These are phyloP conservation scores for Meganola albula DNA, from an alignment of 2,888 invertebrate genomes.

Conservation along the genomic window DNA sequence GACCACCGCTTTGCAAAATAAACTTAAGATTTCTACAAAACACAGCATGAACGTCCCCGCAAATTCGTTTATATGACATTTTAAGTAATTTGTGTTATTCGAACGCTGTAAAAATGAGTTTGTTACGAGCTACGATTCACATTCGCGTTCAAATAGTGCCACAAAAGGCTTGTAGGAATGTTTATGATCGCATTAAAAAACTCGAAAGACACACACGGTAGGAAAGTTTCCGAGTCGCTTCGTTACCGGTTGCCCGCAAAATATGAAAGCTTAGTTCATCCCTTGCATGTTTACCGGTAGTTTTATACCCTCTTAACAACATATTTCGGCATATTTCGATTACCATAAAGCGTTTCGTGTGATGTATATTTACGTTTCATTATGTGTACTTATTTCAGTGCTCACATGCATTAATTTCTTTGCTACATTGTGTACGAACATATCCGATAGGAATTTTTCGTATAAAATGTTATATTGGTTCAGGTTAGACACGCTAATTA, in stretches of 20 bases:
- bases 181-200: slow-evolving; percentile 66
- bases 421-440: slow-evolving; percentile 32
- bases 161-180: slow-evolving; percentile 57
- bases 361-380: slow-evolving; percentile 67
- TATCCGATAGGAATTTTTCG: slow-evolving; percentile 24
- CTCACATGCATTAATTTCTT: slow-evolving; percentile 59
- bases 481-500: too few relatives aligned
- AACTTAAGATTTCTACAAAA: slow-evolving; percentile 34
- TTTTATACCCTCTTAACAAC: slow-evolving; percentile 74
- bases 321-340: slow-evolving; percentile 78
- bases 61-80: slow-evolving; percentile 48
- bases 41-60: slow-evolving; percentile 42
- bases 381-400: slow-evolving; percentile 47
- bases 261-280: slow-evolving; percentile 73
- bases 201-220: slow-evolving; percentile 57
- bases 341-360: slow-evolving; percentile 76
- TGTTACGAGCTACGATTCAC: slow-evolving; percentile 50
- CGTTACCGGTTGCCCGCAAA: slow-evolving; percentile 62
- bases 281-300: slow-evolving; percentile 72
- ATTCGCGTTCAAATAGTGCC: slow-evolving; percentile 48
- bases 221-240: slow-evolving; percentile 57
- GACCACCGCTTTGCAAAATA: slow-evolving; percentile 39
- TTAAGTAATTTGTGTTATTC: slow-evolving; percentile 45
- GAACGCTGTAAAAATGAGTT: slow-evolving; percentile 54
- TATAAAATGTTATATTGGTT: too few relatives aligned